These are phyloP conservation scores for Tichodroma muraria DNA, from an alignment of 2,113 vertebrate genomes.

Conservation along the genomic window DNA sequence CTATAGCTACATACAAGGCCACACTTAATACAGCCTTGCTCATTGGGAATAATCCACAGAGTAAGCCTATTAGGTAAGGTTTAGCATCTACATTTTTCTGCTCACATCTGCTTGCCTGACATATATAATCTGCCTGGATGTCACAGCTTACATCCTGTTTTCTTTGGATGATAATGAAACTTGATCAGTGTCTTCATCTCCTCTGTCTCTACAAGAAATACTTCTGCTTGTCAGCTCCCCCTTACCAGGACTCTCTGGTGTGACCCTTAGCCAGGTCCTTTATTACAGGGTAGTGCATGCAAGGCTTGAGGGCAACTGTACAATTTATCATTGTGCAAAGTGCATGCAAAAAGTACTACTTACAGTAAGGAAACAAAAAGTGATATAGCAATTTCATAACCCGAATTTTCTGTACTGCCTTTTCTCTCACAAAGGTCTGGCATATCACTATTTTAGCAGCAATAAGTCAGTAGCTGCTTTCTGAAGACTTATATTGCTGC, in stretches of 20 bases:
- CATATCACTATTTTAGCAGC: slow-evolving; percentile 5
- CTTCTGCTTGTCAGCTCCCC: neutral
- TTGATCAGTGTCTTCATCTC: slow-evolving; percentile 21
- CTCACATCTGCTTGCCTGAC: slow-evolving; percentile 45
- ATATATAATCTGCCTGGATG: slow-evolving; percentile 38
- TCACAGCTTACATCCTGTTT: slow-evolving; percentile 46
- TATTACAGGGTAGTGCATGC: neutral
- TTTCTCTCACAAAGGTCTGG: slow-evolving; percentile 5
- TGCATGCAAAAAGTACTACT: neutral
- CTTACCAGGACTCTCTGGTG: neutral
- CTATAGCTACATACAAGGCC: neutral
- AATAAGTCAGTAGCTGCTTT: slow-evolving; percentile 22
- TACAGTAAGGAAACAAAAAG: neutral
- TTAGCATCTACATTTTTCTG: slow-evolving; percentile 42
- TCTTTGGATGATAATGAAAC: slow-evolving; percentile 17
- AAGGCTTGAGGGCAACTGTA: neutral
- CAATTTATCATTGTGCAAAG: slow-evolving; percentile 15
- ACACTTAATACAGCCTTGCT: neutral
- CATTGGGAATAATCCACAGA: slow-evolving; percentile 34
- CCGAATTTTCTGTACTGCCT: slow-evolving; percentile 17
- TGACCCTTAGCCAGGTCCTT: neutral
- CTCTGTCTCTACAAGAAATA: neutral
- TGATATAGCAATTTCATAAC: slow-evolving; percentile 18
- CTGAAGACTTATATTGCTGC: slow-evolving; percentile 26
- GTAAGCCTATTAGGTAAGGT: slow-evolving; percentile 51